Percentiles rank a stretch among this genome's conserved stretches.
These are phyloP conservation scores for Eublepharis macularius DNA, from an alignment of 2,113 vertebrate genomes.

Conservation along the genomic window DNA sequence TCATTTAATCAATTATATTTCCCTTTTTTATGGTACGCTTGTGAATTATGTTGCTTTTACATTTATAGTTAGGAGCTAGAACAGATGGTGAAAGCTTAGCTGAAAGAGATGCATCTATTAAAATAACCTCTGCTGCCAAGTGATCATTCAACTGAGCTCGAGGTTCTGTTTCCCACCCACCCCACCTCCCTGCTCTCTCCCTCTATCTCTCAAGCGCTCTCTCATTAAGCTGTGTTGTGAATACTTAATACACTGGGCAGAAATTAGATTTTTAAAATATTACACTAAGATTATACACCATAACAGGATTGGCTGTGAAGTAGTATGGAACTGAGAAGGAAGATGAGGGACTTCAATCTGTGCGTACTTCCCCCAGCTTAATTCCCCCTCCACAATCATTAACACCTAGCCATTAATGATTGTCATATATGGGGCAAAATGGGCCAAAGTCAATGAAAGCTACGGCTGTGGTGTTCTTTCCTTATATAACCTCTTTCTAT, in stretches of 20 bases:
- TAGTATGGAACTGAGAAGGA: slow-evolving; percentile 1
- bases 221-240: slow-evolving; percentile 42
- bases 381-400: neutral
- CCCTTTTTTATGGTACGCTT: slow-evolving; percentile 49
- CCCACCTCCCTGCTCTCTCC: neutral
- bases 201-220: slow-evolving; percentile 7
- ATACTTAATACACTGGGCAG: slow-evolving; percentile 40
- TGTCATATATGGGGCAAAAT: neutral
- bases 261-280: slow-evolving; percentile 55
- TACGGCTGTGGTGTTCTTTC: too few relatives aligned
- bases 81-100: slow-evolving; percentile 61
- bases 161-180: neutral
- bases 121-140: slow-evolving; percentile 59
- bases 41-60: slow-evolving; percentile 58
- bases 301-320: slow-evolving; percentile 10
- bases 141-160: slow-evolving; percentile 54
- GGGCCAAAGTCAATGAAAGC: neutral
- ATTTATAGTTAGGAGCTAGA: slow-evolving; percentile 62
- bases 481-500: too few relatives aligned
- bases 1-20: slow-evolving; percentile 63
- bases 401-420: neutral
- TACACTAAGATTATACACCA: slow-evolving; percentile 33
- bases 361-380: neutral
- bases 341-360: neutral
- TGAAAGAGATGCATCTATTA: slow-evolving; percentile 58